Evolutionary conservation across 2,113 vertebrate species (phyloP).

Genomic region (Oncorhynchus clarkii): DNA sequence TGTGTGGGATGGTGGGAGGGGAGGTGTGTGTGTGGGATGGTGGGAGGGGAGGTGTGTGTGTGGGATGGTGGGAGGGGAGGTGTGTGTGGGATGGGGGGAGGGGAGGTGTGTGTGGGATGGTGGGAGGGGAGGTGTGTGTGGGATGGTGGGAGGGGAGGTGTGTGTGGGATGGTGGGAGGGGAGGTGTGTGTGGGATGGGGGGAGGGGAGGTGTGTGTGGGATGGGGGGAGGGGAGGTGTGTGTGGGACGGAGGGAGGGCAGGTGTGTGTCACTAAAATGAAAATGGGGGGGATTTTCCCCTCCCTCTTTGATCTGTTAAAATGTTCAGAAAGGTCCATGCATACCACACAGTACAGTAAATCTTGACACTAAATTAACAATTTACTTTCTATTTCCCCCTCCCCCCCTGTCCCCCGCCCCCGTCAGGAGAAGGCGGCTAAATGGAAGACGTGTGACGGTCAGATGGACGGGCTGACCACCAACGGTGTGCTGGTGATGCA

Average conservation of each 20-base stretch:
- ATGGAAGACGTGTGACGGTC: conserved; percentile 93
- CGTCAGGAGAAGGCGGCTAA: conserved; percentile 95
- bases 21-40: too few relatives aligned
- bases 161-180: conserved; percentile 60
- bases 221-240: neutral
- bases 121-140: neutral
- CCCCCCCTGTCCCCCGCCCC: neutral
- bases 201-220: neutral
- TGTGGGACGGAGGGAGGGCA: neutral
- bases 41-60: neutral
- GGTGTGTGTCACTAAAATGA: neutral
- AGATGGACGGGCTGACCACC: conserved; percentile 97
- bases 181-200: conserved; percentile 27
- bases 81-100: neutral
- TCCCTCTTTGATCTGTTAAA: too few relatives aligned
- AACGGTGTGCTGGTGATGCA: conserved; percentile 99
- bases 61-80: neutral
- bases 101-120: neutral
- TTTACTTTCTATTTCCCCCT: neutral
- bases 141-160: neutral
- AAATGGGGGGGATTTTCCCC: too few relatives aligned
- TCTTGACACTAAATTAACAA: too few relatives aligned
- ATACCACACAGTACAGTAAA: too few relatives aligned
- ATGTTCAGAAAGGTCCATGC: too few relatives aligned
- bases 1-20: too few relatives aligned